These are phyloP conservation scores for Larimichthys polyactis DNA, from an alignment of 2,113 vertebrate species.

Conservation along the genomic window DNA sequence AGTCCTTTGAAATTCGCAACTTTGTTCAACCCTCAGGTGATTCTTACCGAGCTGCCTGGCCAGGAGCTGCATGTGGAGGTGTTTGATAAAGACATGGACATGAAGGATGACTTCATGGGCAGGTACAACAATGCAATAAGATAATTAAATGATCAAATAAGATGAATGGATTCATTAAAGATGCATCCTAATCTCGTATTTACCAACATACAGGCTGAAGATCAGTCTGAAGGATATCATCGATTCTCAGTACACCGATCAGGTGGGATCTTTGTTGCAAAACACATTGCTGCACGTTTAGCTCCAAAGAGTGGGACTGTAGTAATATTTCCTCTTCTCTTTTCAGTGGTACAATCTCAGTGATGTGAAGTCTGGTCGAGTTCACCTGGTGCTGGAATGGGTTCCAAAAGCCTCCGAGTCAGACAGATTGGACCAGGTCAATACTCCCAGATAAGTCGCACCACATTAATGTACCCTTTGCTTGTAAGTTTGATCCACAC, in stretches of 20 bases:
- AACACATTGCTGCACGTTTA: background rate
- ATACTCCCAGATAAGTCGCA: background rate
- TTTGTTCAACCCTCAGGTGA: conserved; percentile 79
- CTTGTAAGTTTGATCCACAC: background rate
- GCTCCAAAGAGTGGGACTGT: background rate
- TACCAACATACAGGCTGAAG: conserved; percentile 84
- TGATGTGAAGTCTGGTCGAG: conserved; percentile 89
- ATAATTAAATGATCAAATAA: background rate
- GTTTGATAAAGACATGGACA: conserved; percentile 93
- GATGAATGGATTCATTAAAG: background rate
- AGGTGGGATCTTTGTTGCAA: conserved; percentile 79
- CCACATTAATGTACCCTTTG: background rate
- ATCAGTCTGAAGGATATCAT: conserved; percentile 87
- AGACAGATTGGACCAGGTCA: conserved; percentile 87
- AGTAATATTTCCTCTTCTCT: conserved; percentile 1
- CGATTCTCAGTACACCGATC: conserved; percentile 86
- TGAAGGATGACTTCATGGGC: conserved; percentile 93
- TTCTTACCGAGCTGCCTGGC: conserved; percentile 88
- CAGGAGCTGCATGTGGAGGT: conserved; percentile 90
- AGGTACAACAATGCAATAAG: conserved; percentile 77
- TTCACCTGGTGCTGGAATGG: conserved; percentile 90
- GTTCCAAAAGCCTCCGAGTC: conserved; percentile 80
- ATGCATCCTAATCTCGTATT: conserved; percentile 18
- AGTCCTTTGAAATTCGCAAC: background rate
- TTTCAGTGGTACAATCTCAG: conserved; percentile 90